Conservation (phyloP, 2,888 invertebrate genomes). For the Xylocampa areola region DNA sequence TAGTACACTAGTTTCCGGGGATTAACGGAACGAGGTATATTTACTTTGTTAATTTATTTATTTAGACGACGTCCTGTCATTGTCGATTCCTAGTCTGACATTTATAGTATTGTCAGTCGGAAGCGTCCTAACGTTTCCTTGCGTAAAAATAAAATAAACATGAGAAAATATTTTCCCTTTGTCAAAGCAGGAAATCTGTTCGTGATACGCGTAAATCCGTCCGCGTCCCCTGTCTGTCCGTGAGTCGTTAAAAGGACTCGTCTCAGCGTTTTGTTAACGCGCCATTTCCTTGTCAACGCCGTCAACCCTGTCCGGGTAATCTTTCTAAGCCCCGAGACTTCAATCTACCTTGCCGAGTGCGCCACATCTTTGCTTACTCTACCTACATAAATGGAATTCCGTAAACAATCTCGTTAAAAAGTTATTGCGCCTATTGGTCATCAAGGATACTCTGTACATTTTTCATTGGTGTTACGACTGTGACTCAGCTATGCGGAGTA, state of each 20-base stretch:
- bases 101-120: slow-evolving; percentile 64
- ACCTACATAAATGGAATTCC: slow-evolving; percentile 62
- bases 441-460: slow-evolving; percentile 70
- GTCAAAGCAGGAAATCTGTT: slow-evolving; percentile 86
- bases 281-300: slow-evolving; percentile 85
- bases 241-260: slow-evolving; percentile 84
- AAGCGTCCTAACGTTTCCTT: slow-evolving; percentile 66
- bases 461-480: slow-evolving; percentile 78
- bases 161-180: slow-evolving; percentile 79
- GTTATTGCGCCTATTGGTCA: slow-evolving; percentile 73
- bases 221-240: slow-evolving; percentile 85
- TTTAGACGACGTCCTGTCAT: slow-evolving; percentile 54
- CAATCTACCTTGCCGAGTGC: slow-evolving; percentile 55
- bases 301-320: slow-evolving; percentile 80
- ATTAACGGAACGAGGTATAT: slow-evolving; percentile 49
- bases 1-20: slow-evolving; percentile 51
- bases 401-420: slow-evolving; percentile 73
- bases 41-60: slow-evolving; percentile 55
- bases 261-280: slow-evolving; percentile 85
- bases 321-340: slow-evolving; percentile 78
- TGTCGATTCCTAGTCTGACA: slow-evolving; percentile 63
- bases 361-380: slow-evolving; percentile 61
- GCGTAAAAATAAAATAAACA: slow-evolving; percentile 77
- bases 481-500: slow-evolving; percentile 84
- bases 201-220: slow-evolving; percentile 87